Evolutionary conservation across 2,113 vertebrate genomes (phyloP).

Genomic region (Planiliza haematocheilus): DNA sequence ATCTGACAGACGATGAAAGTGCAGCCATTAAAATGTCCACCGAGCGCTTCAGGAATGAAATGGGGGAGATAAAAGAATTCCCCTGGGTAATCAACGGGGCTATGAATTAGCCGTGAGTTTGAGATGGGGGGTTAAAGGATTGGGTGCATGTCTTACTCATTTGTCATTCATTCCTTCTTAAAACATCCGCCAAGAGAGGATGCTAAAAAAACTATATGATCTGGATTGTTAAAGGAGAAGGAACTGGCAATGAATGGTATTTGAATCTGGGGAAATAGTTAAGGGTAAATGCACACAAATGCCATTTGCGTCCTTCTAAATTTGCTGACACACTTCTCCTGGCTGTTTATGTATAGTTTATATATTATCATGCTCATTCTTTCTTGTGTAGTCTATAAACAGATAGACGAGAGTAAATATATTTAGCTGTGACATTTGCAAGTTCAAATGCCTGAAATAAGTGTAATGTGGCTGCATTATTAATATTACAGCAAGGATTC

Average conservation of each 20-base stretch:
- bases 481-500: no score
- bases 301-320: constrained; percentile 10
- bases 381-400: neutral
- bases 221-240: constrained; percentile 29
- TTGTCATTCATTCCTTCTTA: constrained; percentile 74
- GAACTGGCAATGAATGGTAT: neutral
- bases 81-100: constrained; percentile 81
- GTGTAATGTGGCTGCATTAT: neutral
- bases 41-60: constrained; percentile 83
- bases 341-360: neutral
- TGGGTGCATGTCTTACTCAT: constrained; percentile 72
- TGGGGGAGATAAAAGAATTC: constrained; percentile 84
- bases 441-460: neutral
- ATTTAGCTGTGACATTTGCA: neutral
- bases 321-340: constrained; percentile 2
- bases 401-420: neutral
- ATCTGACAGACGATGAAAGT: constrained; percentile 86
- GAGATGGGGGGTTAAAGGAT: constrained; percentile 65
- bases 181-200: constrained; percentile 64
- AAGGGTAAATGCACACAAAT: neutral
- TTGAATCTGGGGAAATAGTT: constrained; percentile 15
- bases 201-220: constrained; percentile 44
- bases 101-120: constrained; percentile 82
- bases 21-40: constrained; percentile 84
- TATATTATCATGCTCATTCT: neutral